Evolutionary conservation across 2,888 invertebrate genomes (phyloP).

Genomic region (Malthinus flaveolus): DNA sequence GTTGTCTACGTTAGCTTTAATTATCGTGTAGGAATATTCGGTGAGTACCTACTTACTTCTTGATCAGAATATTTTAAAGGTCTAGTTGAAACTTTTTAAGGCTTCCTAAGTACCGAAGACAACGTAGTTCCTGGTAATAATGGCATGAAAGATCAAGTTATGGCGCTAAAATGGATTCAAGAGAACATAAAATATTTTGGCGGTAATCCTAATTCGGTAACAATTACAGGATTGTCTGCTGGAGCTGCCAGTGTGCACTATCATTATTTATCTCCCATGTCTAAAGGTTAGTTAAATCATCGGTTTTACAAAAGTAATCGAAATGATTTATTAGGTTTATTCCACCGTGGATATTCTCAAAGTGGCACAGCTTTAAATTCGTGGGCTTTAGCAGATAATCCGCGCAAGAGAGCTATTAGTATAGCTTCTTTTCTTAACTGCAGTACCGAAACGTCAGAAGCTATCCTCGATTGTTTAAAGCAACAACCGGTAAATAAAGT

Average conservation of each 20-base stretch:
- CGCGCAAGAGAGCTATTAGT: slow-evolving; percentile 62
- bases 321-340: slow-evolving; percentile 54
- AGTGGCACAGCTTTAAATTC: slow-evolving; percentile 70
- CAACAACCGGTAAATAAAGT: slow-evolving; percentile 61
- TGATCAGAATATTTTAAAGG: not conserved
- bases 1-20: slow-evolving; percentile 47
- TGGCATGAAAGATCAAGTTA: slow-evolving; percentile 49
- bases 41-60: slow-evolving; percentile 28
- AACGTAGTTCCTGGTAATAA: slow-evolving; percentile 48
- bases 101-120: slow-evolving; percentile 51
- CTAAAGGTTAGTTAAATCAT: slow-evolving; percentile 35
- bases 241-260: slow-evolving; percentile 50
- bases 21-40: slow-evolving; percentile 46
- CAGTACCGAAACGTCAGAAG: slow-evolving; percentile 56
- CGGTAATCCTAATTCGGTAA: slow-evolving; percentile 50
- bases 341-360: slow-evolving; percentile 66
- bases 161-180: slow-evolving; percentile 49
- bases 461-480: slow-evolving; percentile 68
- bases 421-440: slow-evolving; percentile 66
- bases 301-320: not conserved
- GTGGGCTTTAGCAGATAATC: slow-evolving; percentile 58
- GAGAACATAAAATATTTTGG: slow-evolving; percentile 49
- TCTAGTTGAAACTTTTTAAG: slow-evolving; percentile 29
- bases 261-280: slow-evolving; percentile 48
- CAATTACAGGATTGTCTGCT: slow-evolving; percentile 49